Evolutionary conservation across 2,113 vertebrate species (phyloP).

Genomic region (Uropsilus gracilis): DNA sequence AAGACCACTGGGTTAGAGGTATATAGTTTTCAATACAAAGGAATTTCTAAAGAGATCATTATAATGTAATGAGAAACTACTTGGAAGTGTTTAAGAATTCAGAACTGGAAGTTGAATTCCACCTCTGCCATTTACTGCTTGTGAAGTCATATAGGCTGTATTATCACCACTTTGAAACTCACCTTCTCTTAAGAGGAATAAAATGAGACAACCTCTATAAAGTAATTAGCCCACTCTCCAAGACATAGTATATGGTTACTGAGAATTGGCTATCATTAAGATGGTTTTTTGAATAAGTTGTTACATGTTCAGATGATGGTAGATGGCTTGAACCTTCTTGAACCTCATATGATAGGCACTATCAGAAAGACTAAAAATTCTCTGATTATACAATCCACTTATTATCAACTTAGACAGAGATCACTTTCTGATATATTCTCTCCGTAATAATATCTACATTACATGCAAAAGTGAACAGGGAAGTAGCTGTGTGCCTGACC

Average conservation of each 20-base stretch:
- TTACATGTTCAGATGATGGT: neutral
- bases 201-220: neutral
- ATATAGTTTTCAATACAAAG: neutral
- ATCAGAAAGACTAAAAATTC: neutral
- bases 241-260: neutral
- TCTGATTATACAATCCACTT: neutral
- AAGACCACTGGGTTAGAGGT: neutral
- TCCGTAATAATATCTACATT: neutral
- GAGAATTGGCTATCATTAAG: neutral
- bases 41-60: constrained; percentile 17
- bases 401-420: neutral
- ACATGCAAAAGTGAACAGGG: neutral
- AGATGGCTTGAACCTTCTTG: neutral
- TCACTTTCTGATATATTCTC: neutral
- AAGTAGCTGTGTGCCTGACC: neutral
- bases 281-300: neutral
- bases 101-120: neutral
- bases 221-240: neutral
- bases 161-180: neutral
- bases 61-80: neutral
- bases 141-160: neutral
- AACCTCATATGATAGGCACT: neutral
- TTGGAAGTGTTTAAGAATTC: neutral
- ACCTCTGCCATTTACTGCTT: neutral
- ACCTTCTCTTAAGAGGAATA: neutral